phyloP scores from a whole-genome alignment of 2,888 invertebrate species.

The Altica lythri region DNA sequence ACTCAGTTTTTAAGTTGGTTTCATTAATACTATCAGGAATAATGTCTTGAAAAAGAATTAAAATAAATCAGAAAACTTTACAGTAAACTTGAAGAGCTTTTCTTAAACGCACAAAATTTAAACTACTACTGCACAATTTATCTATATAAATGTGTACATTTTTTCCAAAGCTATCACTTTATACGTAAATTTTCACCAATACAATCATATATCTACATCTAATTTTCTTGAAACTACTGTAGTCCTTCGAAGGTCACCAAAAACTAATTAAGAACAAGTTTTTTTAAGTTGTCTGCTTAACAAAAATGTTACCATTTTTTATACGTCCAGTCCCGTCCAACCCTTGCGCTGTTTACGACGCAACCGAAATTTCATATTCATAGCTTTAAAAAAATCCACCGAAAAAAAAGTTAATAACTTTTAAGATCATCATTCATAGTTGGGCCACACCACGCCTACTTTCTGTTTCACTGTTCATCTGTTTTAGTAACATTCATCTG shows the following conservation, averaged over 20 bases:
- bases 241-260: constrained; percentile 4
- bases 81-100: no score
- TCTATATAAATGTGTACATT: no score
- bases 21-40: no score
- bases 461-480: constrained; percentile 34
- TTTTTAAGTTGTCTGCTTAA: constrained; percentile 1
- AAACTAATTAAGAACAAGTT: background rate
- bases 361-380: constrained; percentile 36
- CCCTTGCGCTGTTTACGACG: constrained; percentile 34
- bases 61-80: no score
- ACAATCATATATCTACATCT: no score
- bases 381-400: constrained; percentile 31
- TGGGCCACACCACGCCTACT: constrained; percentile 37
- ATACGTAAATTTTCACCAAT: no score
- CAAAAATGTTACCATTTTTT: constrained; percentile 20
- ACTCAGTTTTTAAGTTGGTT: no score
- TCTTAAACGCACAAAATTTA: no score
- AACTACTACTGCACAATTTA: no score
- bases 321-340: constrained; percentile 18
- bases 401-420: constrained; percentile 44
- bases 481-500: constrained; percentile 32
- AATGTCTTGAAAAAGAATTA: no score
- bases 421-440: constrained; percentile 41
- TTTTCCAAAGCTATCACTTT: no score
- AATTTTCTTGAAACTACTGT: no score